Base-by-base conservation (phyloP, 2,888 invertebrate species). In the Eilema griseolum region DNA sequence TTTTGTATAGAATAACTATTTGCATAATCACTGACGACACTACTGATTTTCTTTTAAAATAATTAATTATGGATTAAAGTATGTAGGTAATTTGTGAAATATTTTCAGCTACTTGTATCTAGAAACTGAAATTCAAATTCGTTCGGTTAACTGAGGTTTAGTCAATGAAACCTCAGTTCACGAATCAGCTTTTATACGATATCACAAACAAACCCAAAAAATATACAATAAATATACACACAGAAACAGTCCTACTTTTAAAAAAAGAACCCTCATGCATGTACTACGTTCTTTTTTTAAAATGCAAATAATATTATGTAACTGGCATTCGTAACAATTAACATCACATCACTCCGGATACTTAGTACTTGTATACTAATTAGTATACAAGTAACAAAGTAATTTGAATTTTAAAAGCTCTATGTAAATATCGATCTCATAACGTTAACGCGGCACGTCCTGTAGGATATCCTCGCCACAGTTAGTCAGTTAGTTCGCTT, bases 381-480 rank as follows among this genome's bases (percentile, higher is more conserved):
- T 83, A 85, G 77, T 83, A 85, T 77, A 81, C 80, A 83, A 83
- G 83, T 83, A n/a, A 57, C 37, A 84, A 84, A 82, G 79, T 81
- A 82, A 88, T 89, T 89, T 88, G 90, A 90, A 93, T 93, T 93
- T 93, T 93, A 93, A 93, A 93, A 92, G 89, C 90, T 89, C 89
- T 92, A 94, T 93, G 92, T 94, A 92, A 93, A 94, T 94, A 95
- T 95, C 93, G 95, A 95, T 95, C 85, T 88, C 89, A 90, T 94
- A 92, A 89, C 84, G 89, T 87, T 89, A 89, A 88, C 88, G 85
- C 85, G 79, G 87, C 91, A 92, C 92, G 93, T 95, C 92, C 92
- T 93, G 92, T 88, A 93, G 94, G 94, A 94, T 90, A 91, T 91
- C 90, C 92, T 90, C 88, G 85, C 84, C 81, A 79, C 85, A 81